Percentiles rank a stretch among this genome's conserved stretches.
Conservation (phyloP, 2,113 vertebrate species). For the Sinocyclocheilus anshuiensis region DNA sequence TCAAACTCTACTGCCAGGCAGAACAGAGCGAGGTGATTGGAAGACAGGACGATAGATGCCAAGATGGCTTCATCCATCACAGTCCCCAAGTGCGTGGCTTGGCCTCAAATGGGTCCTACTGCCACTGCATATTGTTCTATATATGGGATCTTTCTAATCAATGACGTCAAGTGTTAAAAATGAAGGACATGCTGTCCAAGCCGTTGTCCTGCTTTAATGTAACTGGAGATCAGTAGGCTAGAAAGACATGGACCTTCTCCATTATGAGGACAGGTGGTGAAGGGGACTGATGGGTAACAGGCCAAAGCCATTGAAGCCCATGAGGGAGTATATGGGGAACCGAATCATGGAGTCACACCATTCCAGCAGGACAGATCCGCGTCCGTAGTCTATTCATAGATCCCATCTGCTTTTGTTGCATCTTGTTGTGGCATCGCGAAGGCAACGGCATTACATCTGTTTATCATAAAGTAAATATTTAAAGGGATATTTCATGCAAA, state of each 20-base stretch:
- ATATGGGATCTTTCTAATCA: slow-evolving; percentile 7
- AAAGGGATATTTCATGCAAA: background rate
- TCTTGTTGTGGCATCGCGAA: slow-evolving; percentile 21
- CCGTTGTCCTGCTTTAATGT: background rate
- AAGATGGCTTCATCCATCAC: slow-evolving; percentile 34
- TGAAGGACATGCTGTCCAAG: background rate
- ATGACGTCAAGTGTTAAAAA: background rate
- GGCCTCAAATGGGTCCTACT: slow-evolving; percentile 1
- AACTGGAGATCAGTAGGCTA: slow-evolving; percentile 27
- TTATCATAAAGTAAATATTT: slow-evolving; percentile 7
- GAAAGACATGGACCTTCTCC: slow-evolving; percentile 40
- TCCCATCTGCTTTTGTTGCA: slow-evolving; percentile 56
- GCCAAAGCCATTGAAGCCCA: slow-evolving; percentile 55
- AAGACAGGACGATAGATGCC: slow-evolving; percentile 3
- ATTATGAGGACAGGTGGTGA: slow-evolving; percentile 56
- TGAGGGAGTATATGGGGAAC: slow-evolving; percentile 36
- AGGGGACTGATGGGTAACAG: slow-evolving; percentile 48
- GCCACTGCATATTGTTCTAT: background rate
- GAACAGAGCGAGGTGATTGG: slow-evolving; percentile 27
- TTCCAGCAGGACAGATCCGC: slow-evolving; percentile 50
- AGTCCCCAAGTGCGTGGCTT: background rate
- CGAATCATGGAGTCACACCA: slow-evolving; percentile 45
- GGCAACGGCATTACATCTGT: slow-evolving; percentile 34
- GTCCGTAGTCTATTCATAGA: slow-evolving; percentile 56
- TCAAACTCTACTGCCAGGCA: slow-evolving; percentile 43